Conservation (phyloP, 2,113 vertebrate genomes). For the Rallus limicola region DNA sequence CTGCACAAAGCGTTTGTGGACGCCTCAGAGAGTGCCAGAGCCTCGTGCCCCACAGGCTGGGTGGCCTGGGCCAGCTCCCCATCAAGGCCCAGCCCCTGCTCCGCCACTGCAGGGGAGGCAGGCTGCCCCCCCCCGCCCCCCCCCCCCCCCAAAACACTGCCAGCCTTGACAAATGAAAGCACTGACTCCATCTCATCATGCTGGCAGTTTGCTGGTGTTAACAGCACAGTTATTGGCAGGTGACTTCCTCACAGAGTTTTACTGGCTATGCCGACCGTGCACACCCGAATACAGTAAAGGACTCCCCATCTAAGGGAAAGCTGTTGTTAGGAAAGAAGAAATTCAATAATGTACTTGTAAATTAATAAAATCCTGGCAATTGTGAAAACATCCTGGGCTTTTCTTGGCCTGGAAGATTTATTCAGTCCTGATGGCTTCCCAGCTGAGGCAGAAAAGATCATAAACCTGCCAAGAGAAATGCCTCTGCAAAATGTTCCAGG, state of each 20-base stretch:
- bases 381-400: constrained; percentile 24
- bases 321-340: neutral
- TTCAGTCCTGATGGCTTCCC: constrained; percentile 33
- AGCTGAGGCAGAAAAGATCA: constrained; percentile 42
- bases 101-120: neutral
- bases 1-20: neutral
- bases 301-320: neutral
- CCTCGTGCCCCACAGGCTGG: neutral
- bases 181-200: neutral
- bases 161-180: neutral
- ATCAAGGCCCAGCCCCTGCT: no score
- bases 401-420: constrained; percentile 37
- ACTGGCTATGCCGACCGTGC: neutral
- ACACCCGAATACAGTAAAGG: neutral
- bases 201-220: neutral
- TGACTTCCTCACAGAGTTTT: neutral
- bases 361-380: constrained; percentile 34
- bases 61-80: neutral
- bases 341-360: constrained; percentile 1
- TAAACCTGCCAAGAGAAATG: constrained; percentile 42
- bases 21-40: neutral
- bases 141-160: neutral
- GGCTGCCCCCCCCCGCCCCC: neutral
- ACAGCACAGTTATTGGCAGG: neutral
- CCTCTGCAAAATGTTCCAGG: neutral